Percentiles rank a stretch among this genome's conserved stretches.
Conservation (phyloP, 2,113 vertebrate species). For the Notothenia rossii region DNA sequence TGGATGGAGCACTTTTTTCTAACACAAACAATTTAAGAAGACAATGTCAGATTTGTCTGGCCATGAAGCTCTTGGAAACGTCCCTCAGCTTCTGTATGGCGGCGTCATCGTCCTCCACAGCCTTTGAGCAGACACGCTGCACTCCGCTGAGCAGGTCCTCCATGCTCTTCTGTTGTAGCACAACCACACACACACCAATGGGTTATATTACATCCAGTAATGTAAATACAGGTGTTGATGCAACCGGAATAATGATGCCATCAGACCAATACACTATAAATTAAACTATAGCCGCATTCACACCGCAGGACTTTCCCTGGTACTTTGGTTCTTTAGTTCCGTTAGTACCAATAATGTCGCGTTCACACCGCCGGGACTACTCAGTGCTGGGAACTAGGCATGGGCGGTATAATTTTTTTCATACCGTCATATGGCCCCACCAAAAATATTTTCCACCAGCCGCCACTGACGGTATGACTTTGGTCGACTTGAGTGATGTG, state of each 20-base stretch:
- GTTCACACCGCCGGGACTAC: too few species aligned
- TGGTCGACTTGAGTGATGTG: too few species aligned
- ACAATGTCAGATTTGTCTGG: neutral
- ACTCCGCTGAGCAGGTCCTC: constrained; percentile 72
- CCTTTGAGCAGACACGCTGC: constrained; percentile 68
- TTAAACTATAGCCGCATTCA: too few species aligned
- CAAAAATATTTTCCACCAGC: too few species aligned
- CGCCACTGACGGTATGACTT: too few species aligned
- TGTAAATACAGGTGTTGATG: too few species aligned
- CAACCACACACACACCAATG: neutral
- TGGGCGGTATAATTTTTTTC: too few species aligned
- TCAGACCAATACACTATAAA: neutral
- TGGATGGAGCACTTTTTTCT: neutral
- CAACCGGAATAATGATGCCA: neutral
- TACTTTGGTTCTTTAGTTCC: too few species aligned
- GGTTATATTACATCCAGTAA: neutral
- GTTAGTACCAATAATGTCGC: too few species aligned
- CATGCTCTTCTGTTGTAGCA: constrained; percentile 72
- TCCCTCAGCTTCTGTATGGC: constrained; percentile 68
- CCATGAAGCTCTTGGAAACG: constrained; percentile 60
- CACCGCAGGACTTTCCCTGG: too few species aligned
- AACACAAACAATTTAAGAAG: neutral
- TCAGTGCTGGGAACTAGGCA: too few species aligned
- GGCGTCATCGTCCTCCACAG: constrained; percentile 71
- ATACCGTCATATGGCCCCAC: too few species aligned